Evolutionary conservation across 2,888 invertebrate genomes (phyloP).

Genomic region (Chironomus tentans): DNA sequence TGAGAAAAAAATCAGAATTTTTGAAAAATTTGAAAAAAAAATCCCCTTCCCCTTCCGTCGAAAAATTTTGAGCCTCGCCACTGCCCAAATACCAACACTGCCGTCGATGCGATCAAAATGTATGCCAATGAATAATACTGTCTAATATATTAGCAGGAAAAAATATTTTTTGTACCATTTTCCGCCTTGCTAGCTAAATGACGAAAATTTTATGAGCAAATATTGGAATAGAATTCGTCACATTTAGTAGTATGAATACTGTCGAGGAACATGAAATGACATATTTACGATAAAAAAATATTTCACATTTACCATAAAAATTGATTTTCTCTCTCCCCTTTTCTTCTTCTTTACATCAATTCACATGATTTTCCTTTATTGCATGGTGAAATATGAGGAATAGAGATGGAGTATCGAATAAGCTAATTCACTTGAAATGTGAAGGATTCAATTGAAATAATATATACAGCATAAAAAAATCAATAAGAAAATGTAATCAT

Average conservation of each 20-base stretch:
- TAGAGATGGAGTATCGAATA: neutral
- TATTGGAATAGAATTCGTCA: constrained; percentile 4
- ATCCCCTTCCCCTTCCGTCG: too few species aligned
- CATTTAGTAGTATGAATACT: neutral
- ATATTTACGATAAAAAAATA: neutral
- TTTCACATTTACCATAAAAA: neutral
- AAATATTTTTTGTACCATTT: too few species aligned
- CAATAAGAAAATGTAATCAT: neutral
- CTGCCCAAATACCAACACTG: too few species aligned
- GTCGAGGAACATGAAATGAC: too few species aligned
- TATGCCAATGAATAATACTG: too few species aligned
- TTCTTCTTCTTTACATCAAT: neutral
- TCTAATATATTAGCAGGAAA: too few species aligned
- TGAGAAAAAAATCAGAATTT: too few species aligned
- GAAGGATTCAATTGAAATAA: neutral
- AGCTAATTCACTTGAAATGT: neutral
- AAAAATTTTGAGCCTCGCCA: too few species aligned
- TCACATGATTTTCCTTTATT: neutral
- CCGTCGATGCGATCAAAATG: too few species aligned
- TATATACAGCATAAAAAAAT: neutral
- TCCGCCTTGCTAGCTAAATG: neutral
- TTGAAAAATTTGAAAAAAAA: too few species aligned
- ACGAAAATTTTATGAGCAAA: constrained; percentile 10
- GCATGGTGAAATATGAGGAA: too few species aligned
- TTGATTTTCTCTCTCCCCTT: neutral